Evolutionary conservation across 2,113 vertebrate genomes (phyloP).

Genomic region (Dascyllus trimaculatus): DNA sequence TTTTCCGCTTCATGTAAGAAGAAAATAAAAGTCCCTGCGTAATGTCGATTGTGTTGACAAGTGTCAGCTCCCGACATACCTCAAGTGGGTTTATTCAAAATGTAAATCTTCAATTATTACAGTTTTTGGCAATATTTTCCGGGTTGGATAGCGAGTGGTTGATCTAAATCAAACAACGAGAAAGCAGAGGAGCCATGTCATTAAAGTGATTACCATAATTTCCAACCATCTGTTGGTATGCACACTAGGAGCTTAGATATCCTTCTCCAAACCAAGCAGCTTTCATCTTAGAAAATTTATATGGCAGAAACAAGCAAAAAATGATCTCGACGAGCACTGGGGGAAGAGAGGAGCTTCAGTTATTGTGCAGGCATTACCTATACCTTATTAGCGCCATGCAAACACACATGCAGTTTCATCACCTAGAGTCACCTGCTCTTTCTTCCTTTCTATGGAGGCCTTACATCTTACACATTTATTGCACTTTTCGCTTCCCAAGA

Average conservation of each 20-base stretch:
- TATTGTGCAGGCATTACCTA: slow-evolving; percentile 15
- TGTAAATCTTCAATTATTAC: slow-evolving; percentile 32
- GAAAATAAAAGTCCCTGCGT: background rate
- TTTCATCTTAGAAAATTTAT: slow-evolving; percentile 62
- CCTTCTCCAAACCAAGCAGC: slow-evolving; percentile 47
- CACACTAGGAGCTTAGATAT: slow-evolving; percentile 30
- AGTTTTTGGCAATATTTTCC: slow-evolving; percentile 19
- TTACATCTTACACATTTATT: slow-evolving; percentile 33
- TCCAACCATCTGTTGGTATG: slow-evolving; percentile 64
- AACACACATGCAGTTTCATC: slow-evolving; percentile 50
- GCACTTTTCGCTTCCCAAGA: slow-evolving; percentile 36
- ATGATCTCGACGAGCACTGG: slow-evolving; percentile 25
- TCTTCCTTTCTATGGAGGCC: slow-evolving; percentile 6
- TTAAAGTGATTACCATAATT: slow-evolving; percentile 66
- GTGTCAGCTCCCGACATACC: slow-evolving; percentile 1
- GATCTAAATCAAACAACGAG: slow-evolving; percentile 41
- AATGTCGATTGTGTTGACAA: background rate
- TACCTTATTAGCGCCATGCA: slow-evolving; percentile 47
- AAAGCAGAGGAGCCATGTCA: slow-evolving; percentile 51
- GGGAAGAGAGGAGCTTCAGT: slow-evolving; percentile 42
- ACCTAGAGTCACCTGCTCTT: slow-evolving; percentile 40
- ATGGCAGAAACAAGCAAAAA: slow-evolving; percentile 26
- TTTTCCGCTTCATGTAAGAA: background rate
- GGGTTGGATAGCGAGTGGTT: slow-evolving; percentile 25
- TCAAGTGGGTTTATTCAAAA: slow-evolving; percentile 24